Evolutionary conservation across 2,888 invertebrate genomes (phyloP).

Genomic region (Allolobophora icterica): DNA sequence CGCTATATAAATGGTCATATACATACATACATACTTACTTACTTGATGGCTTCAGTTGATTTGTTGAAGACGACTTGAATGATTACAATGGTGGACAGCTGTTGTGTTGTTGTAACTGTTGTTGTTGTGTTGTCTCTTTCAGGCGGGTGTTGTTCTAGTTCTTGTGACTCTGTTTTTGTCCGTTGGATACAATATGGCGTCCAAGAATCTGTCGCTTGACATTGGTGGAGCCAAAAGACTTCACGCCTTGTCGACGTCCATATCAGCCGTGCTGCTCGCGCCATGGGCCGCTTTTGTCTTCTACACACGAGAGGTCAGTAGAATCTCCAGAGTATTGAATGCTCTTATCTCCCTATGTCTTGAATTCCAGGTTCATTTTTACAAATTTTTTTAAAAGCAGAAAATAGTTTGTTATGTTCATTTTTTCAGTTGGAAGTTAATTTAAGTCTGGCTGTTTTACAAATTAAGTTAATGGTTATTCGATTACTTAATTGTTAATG

Average conservation of each 20-base stretch:
- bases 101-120: neutral
- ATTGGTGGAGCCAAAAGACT: slow-evolving; percentile 69
- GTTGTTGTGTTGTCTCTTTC: slow-evolving; percentile 25
- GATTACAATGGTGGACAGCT: neutral
- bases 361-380: neutral
- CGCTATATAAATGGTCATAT: no score
- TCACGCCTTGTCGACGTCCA: slow-evolving; percentile 67
- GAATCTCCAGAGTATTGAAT: slow-evolving; percentile 37
- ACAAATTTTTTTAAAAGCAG: neutral
- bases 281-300: slow-evolving; percentile 67
- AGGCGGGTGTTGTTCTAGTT: slow-evolving; percentile 69
- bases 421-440: neutral
- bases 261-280: slow-evolving; percentile 65
- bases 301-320: slow-evolving; percentile 62
- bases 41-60: neutral
- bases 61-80: neutral
- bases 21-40: no score
- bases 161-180: slow-evolving; percentile 65
- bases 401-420: neutral
- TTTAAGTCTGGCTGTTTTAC: neutral
- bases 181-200: slow-evolving; percentile 65
- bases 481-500: no score
- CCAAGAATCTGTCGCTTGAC: slow-evolving; percentile 67
- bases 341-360: neutral
- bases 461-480: neutral